Conservation (phyloP, 2,888 invertebrate species). For the Cephus nigrinus region DNA sequence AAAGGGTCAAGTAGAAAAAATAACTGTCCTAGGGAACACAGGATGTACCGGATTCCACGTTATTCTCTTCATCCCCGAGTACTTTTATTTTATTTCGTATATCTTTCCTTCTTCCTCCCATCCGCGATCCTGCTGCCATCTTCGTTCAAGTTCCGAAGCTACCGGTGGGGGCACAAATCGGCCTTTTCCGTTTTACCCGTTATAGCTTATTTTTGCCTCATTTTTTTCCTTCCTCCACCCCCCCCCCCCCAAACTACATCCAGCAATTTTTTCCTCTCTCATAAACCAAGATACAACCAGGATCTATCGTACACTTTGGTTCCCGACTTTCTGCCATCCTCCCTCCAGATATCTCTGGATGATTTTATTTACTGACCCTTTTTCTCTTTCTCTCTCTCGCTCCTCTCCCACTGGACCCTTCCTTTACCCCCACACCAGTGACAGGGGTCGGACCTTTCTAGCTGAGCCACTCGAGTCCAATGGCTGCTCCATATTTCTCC, state of each 20-base stretch:
- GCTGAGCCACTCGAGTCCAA: neutral
- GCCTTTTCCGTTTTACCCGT: neutral
- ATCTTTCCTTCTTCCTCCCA: neutral
- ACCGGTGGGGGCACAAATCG: neutral
- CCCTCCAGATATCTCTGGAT: neutral
- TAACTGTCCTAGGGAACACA: neutral
- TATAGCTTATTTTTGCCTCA: neutral
- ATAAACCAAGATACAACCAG: neutral
- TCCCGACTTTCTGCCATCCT: neutral
- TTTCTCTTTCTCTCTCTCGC: neutral
- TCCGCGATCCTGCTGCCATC: neutral
- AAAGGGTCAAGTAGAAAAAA: constrained; percentile 6
- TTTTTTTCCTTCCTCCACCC: constrained; percentile 18
- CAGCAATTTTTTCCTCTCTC: constrained; percentile 7
- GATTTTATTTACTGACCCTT: neutral
- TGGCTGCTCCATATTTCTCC: neutral
- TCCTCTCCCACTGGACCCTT: neutral
- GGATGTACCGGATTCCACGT: neutral
- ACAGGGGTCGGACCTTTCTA: neutral
- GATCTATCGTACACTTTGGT: neutral
- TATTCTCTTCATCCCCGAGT: neutral
- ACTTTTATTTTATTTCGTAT: neutral
- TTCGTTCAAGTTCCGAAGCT: neutral
- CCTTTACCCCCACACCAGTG: neutral
- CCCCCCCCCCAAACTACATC: constrained; percentile 14